Base-by-base conservation (phyloP, 2,888 invertebrate species). In the Theodoxus fluviatilis region DNA sequence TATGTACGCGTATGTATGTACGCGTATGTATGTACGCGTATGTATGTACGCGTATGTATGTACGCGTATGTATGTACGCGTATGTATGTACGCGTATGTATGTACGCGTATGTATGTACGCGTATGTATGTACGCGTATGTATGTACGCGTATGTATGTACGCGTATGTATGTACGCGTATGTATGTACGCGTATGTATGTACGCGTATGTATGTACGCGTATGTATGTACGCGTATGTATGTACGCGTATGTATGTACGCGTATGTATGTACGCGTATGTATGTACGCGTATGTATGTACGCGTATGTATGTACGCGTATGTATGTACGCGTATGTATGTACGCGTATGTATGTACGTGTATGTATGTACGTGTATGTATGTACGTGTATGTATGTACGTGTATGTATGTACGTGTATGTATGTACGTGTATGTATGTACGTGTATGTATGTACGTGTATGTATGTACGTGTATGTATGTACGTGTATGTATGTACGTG, bases 1-100 rank as follows among this genome's bases (percentile, higher is more conserved):
- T 55, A 25, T 67, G 4, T 67, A 43, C 28, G 33, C 61, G 25
- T 68, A 37, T 61, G 28, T 59, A 15, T 68, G 7, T 57, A 43
- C 38, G 22, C 59, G 59, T 68, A 15, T 59, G 33, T 40, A 55
- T 68, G 38, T 57, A 52, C 57, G 57, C 38, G 67, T 55, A 35
- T 40, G n/a, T 28, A 37, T 38, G 28, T 40, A 38, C 40, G 22
- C 49, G 40, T 35, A 31, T 67, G 47, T 47, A 22, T 67, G 67
- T 37, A 1, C 57, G 40, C 18, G 9, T 67, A 22, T 37, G 12
- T 43, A n/a, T 25, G 37, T 22, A 35, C 9, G 49, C 7, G 31
- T 33, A 22, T 31, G 31, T 38, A 38, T 33, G 22, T 37, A 37
- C n/a, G 40, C 25, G 57, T 12, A 35, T 67, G 67, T 43, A 28